Evolutionary conservation across 2,888 invertebrate genomes (phyloP).

Genomic region (Acleris cristana): DNA sequence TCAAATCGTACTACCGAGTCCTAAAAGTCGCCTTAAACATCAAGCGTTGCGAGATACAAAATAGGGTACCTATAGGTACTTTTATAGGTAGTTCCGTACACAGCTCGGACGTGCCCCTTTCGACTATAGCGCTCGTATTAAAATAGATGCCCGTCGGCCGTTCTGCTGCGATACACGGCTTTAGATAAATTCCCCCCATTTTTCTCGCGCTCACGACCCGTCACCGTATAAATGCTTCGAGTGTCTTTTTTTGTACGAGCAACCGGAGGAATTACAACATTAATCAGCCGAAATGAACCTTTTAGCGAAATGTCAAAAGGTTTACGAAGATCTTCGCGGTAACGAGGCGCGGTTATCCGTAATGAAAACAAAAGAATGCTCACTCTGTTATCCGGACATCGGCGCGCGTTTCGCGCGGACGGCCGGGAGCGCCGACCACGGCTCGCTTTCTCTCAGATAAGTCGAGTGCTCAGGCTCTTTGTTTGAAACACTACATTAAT

Average conservation of each 20-base stretch:
- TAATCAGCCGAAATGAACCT: slow-evolving; percentile 79
- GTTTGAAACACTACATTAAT: slow-evolving; percentile 74
- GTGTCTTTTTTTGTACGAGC: slow-evolving; percentile 69
- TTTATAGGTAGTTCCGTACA: slow-evolving; percentile 44
- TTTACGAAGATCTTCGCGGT: slow-evolving; percentile 66
- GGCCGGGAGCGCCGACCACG: slow-evolving; percentile 42
- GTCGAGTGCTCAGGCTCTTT: slow-evolving; percentile 61
- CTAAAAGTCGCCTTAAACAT: slow-evolving; percentile 46
- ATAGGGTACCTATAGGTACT: slow-evolving; percentile 46
- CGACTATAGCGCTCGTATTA: slow-evolving; percentile 50
- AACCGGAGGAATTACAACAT: slow-evolving; percentile 74
- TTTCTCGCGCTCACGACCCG: slow-evolving; percentile 67
- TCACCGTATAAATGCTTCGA: slow-evolving; percentile 69
- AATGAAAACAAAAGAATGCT: slow-evolving; percentile 74
- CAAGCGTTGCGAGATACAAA: slow-evolving; percentile 43
- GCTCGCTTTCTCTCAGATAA: slow-evolving; percentile 76
- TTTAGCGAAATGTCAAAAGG: slow-evolving; percentile 80
- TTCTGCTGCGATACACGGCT: slow-evolving; percentile 60
- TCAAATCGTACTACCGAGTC: slow-evolving; percentile 44
- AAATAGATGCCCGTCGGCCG: slow-evolving; percentile 61
- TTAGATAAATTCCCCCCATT: slow-evolving; percentile 72
- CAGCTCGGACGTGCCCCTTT: slow-evolving; percentile 32
- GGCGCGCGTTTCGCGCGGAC: slow-evolving; percentile 55
- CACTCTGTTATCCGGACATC: slow-evolving; percentile 56
- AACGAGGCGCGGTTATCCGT: slow-evolving; percentile 66